phyloP scores from a whole-genome alignment of 2,888 invertebrate genomes.

The Eretmocerus hayati region DNA sequence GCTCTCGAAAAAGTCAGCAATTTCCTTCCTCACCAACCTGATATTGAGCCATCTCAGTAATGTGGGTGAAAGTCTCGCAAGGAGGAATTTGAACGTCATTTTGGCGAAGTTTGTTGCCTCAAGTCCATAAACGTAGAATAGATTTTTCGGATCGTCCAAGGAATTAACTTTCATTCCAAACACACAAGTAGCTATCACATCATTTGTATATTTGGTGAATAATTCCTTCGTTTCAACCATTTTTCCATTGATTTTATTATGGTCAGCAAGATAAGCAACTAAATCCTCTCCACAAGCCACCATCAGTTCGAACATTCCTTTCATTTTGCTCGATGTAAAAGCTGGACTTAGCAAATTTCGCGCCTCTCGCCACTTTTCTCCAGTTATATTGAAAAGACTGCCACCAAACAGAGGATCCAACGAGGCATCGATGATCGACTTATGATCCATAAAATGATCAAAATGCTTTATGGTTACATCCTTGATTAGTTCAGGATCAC shows the following conservation, averaged over 20 bases:
- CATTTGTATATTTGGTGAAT: slow-evolving; percentile 42
- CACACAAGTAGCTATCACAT: slow-evolving; percentile 47
- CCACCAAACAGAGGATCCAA: slow-evolving; percentile 29
- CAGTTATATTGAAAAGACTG: slow-evolving; percentile 31
- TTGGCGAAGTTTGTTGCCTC: slow-evolving; percentile 26
- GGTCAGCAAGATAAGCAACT: slow-evolving; percentile 25
- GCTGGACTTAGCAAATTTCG: slow-evolving; percentile 51
- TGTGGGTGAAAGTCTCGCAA: slow-evolving; percentile 17
- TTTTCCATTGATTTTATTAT: slow-evolving; percentile 4
- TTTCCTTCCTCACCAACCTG: slow-evolving; percentile 14
- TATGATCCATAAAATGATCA: slow-evolving; percentile 35
- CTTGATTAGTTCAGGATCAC: slow-evolving; percentile 38
- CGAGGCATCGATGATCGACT: slow-evolving; percentile 23
- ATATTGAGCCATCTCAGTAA: slow-evolving; percentile 20
- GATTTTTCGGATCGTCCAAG: slow-evolving; percentile 36
- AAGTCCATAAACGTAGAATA: slow-evolving; percentile 35
- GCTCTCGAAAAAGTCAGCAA: slow-evolving; percentile 24
- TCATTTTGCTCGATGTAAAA: slow-evolving; percentile 55
- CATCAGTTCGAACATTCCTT: slow-evolving; percentile 50
- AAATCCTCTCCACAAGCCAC: slow-evolving; percentile 34
- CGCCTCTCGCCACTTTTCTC: slow-evolving; percentile 50
- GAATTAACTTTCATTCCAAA: slow-evolving; percentile 45
- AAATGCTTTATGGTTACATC: slow-evolving; percentile 34
- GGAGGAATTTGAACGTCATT: slow-evolving; percentile 21
- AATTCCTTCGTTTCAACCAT: slow-evolving; percentile 43